Evolutionary conservation across 2,797 vertebrate species (phyloP), one percentile per base, ranked within the genome.

Genomic region (Scarus forsteni): DNA sequence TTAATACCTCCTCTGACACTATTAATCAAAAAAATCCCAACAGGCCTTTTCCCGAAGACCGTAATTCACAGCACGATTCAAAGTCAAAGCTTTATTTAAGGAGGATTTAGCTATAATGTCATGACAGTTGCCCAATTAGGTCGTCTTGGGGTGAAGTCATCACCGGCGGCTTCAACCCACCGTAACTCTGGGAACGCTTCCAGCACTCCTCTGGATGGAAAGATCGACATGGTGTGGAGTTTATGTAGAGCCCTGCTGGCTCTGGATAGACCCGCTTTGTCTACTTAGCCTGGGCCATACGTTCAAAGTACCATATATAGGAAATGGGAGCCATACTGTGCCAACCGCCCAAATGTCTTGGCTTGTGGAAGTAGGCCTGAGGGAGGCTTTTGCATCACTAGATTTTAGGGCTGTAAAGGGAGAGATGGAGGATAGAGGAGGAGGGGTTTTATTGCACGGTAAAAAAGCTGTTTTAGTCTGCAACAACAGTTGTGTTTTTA

Each of bases 1-100:
- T 75, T 77, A 64, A 76, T 90, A 88, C 75, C 88, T 94, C 90
- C 85, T 81, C 88, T 83, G 78, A 87, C 90, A 82, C 91, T 79
- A 86, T 92, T 92, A 93, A 94, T 94, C 88, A 70, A 61, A 49
- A 66, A 63, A 77, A 34, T 70, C 71, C 59, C 56, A 60, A 69
- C 18, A 55, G 48, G n/a, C 39, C 1, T 69, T 88, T 89, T 84
- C 53, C 70, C 75, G 44, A 4, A 68, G 66, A 77, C 52, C 18
- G 45, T 84, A 84, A 83, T 84, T 88, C 73, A 86, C 77, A 60
- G 70, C 44, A 11, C 11, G 59, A 82, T 70, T 87, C 65, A 79
- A 79, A 80, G 67, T 81, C 69, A 67, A 64, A 68, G 68, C 64
- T 71, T 62, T 66, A 80, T 79, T 80, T 79, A 60, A 79, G 54